These are phyloP conservation scores for Alectura lathami DNA, from an alignment of 2,113 vertebrate species.

Conservation along the genomic window DNA sequence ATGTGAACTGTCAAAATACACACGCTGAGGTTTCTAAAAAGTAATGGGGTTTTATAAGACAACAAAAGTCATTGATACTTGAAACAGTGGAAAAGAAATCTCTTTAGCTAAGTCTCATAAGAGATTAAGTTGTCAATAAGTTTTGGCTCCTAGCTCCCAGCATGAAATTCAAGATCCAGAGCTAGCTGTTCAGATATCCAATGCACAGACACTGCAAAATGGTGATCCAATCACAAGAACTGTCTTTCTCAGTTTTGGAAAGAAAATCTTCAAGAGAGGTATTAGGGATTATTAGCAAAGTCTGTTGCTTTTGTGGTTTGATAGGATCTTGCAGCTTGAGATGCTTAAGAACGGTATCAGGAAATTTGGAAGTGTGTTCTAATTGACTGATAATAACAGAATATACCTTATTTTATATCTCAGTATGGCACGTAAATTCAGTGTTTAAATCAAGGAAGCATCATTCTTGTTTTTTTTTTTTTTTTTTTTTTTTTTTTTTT, in stretches of 20 bases:
- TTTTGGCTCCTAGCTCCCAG: not conserved
- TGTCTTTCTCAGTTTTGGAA: not conserved
- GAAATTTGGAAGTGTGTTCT: not conserved
- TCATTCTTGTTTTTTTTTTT: not conserved
- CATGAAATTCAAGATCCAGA: not conserved
- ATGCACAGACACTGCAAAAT: rapidly evolving
- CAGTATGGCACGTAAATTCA: not conserved
- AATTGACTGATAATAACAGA: not conserved
- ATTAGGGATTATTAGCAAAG: not conserved
- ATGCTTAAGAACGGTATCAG: not conserved
- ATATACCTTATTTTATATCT: not conserved
- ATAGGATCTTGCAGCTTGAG: not conserved
- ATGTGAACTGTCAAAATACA: not conserved
- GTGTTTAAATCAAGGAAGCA: not conserved
- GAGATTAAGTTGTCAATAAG: not conserved
- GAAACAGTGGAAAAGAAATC: not conserved
- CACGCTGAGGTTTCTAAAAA: not conserved
- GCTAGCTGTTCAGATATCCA: not conserved
- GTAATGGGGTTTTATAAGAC: not conserved
- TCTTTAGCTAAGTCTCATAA: not conserved
- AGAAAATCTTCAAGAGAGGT: not conserved
- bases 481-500: not conserved
- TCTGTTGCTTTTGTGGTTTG: not conserved
- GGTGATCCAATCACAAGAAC: not conserved
- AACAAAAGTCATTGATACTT: not conserved